Conservation (phyloP, 2,888 invertebrate genomes). For the Chelonus formosanus region DNA sequence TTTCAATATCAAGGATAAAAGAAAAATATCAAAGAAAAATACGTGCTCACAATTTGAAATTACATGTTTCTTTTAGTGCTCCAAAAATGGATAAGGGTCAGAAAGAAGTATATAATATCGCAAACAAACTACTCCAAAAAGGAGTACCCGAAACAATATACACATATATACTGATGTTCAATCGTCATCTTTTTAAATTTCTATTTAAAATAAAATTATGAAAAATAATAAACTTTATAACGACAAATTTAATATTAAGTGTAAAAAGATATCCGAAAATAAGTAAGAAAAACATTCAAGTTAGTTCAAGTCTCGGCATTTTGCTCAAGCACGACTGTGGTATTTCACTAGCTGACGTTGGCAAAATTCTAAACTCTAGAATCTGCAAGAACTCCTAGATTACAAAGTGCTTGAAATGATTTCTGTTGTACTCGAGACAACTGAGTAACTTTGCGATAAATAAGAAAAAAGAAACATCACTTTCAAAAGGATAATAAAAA, state of each 20-base stretch:
- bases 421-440: constrained; percentile 13
- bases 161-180: no score
- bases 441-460: constrained; percentile 20
- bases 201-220: not conserved
- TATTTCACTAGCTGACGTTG: constrained; percentile 32
- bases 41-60: no score
- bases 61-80: no score
- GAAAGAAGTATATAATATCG: no score
- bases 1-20: no score
- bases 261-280: constrained; percentile 22
- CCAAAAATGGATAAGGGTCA: no score
- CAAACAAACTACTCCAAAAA: no score
- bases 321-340: constrained; percentile 20
- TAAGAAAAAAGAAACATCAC: not conserved
- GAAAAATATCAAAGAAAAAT: no score
- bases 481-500: constrained; percentile 2
- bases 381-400: constrained; percentile 17
- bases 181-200: no score
- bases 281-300: constrained; percentile 15
- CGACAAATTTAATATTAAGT: not conserved
- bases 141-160: no score
- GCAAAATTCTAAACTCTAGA: constrained; percentile 31
- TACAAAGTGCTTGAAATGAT: constrained; percentile 11
- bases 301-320: constrained; percentile 18
- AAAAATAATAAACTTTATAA: not conserved